Percentiles rank a stretch among this genome's conserved stretches.
These are phyloP conservation scores for Scolanthus callimorphus DNA, from an alignment of 92 coral and sea anemone genomes.

Conservation along the genomic window DNA sequence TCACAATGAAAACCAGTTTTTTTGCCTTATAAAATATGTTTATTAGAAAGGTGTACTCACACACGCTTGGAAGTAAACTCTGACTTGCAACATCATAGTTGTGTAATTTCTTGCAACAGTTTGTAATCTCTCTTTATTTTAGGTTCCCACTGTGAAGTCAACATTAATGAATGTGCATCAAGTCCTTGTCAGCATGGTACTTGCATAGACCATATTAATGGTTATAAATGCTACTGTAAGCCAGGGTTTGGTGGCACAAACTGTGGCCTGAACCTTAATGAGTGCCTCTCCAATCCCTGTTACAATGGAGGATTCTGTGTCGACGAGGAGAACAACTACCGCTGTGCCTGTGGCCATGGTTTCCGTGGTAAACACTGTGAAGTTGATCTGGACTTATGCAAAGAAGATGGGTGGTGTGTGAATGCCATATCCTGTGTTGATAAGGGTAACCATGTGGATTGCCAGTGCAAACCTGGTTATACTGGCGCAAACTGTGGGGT, in stretches of 20 bases:
- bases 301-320: conserved; percentile 82
- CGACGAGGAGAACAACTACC: conserved; percentile 77
- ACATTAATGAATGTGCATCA: conserved; percentile 84
- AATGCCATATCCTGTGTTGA: conserved; percentile 79
- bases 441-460: conserved; percentile 73
- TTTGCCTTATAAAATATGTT: too few species aligned
- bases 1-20: too few species aligned
- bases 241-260: conserved; percentile 78
- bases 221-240: conserved; percentile 76
- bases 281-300: conserved; percentile 88
- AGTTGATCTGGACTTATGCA: conserved; percentile 83
- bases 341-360: conserved; percentile 90
- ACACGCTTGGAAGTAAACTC: too few species aligned
- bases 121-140: not conserved
- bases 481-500: conserved; percentile 95
- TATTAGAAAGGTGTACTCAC: too few species aligned
- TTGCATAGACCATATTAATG: conserved; percentile 79
- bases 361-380: conserved; percentile 79
- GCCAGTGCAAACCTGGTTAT: conserved; percentile 81
- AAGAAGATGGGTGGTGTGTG: conserved; percentile 65
- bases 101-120: too few species aligned
- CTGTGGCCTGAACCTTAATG: conserved; percentile 73
- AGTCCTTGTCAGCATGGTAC: conserved; percentile 83
- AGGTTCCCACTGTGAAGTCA: conserved; percentile 94
- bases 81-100: too few species aligned